Evolutionary conservation across 1,140 invertebrate genomes (phyloP), one percentile per base, ranked within the genome.

Genomic region (Diorhabda carinulata): DNA sequence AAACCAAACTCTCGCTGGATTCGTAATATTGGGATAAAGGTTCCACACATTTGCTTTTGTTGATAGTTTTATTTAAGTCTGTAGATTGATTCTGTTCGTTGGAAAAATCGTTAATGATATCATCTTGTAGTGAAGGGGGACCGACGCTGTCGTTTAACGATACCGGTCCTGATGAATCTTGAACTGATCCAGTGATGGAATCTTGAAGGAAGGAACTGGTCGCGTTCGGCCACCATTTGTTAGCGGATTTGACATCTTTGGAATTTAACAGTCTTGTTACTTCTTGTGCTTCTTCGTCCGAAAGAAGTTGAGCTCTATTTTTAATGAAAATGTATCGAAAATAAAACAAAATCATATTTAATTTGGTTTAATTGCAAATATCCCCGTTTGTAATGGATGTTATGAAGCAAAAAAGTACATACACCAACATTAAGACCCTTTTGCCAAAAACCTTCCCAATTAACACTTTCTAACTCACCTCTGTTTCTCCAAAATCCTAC

Each of bases 261-360:
- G 89, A 88, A 68, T 90, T 90, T 70, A 93, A 76, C 77, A 94
- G 85, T 77, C 89, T 87, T 72, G 90, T 89, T 71, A 93, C 91
- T 86, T 94, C 91, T 80, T 92, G 90, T 64, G 92, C 91, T 83
- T 94, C 92, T 83, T 94, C 92, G 79, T 94, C 92, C 58, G 91
- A 92, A 75, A 93, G 83, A 75, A 93, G 81, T 80, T 92, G 90
- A 86, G 91, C 25, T 65, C 73, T 74, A 47, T 88, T 59, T 41
- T 60, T 40, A 57, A 57, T 57, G 8, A 25, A 66, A 42, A 56
- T 4, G 56, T 61, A 61, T 61, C 41, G 25, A 25, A 61, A 43
- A 25, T 25, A 25, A 25, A 25, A 25, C 25, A 25, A 25, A 25
- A 25, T 25, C 25, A 25, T 25, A 25, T 1, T 25, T 25, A 25